These are phyloP conservation scores for Trissoscelio sp. DNA, from an alignment of 2,888 invertebrate species.

Conservation along the genomic window DNA sequence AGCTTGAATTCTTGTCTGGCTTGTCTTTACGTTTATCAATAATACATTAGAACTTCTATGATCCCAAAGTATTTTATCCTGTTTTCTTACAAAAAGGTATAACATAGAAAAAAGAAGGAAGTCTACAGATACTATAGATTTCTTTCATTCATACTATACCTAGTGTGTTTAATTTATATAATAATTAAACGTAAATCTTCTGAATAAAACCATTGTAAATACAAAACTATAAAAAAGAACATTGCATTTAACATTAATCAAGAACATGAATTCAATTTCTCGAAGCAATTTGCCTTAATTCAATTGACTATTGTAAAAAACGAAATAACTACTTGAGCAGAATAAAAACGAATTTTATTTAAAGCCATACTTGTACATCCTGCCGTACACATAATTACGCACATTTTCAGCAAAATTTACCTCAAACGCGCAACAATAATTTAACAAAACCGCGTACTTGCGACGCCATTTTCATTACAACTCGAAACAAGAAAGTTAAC, in stretches of 20 bases:
- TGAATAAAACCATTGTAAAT: too few relatives aligned
- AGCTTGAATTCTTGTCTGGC: neutral
- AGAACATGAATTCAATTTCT: neutral
- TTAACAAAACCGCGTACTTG: neutral
- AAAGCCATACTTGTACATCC: neutral
- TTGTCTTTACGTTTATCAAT: constrained; percentile 35
- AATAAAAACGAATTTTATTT: neutral
- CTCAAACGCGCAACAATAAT: constrained; percentile 3
- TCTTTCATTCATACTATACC: too few relatives aligned
- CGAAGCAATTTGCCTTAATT: neutral
- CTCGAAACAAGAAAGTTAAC: constrained; percentile 31
- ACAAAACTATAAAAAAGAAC: too few relatives aligned
- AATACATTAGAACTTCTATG: constrained; percentile 12
- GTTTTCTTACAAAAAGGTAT: constrained; percentile 6
- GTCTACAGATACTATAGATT: too few relatives aligned
- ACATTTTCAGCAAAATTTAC: constrained; percentile 28
- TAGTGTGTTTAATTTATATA: too few relatives aligned
- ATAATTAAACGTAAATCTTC: too few relatives aligned
- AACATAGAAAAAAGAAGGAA: too few relatives aligned
- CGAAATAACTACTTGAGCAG: too few relatives aligned
- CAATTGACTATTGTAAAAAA: neutral
- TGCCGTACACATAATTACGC: constrained; percentile 7
- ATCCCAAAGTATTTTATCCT: constrained; percentile 5
- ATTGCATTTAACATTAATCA: too few relatives aligned
- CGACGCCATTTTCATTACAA: neutral